Conservation (phyloP, 2,888 invertebrate species). For the Eutolmus rufibarbis region DNA sequence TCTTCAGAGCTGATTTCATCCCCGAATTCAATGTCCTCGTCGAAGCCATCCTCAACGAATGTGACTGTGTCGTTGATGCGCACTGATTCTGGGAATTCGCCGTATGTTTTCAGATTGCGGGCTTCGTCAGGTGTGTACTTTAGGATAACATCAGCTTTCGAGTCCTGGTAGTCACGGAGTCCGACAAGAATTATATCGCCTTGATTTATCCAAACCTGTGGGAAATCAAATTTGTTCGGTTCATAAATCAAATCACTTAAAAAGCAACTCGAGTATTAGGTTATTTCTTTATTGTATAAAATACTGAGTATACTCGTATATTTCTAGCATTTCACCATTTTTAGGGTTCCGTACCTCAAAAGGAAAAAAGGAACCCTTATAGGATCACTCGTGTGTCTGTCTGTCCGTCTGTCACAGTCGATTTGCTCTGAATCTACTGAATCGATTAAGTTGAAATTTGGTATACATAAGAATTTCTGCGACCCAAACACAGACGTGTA, state of each 20-base stretch:
- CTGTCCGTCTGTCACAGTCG: too few species aligned
- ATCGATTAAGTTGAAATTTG: too few species aligned
- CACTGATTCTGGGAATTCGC: conserved; percentile 98
- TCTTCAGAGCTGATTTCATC: conserved; percentile 93
- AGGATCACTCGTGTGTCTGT: too few species aligned
- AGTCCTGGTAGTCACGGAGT: conserved; percentile 95
- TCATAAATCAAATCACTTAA: not conserved
- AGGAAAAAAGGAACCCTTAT: too few species aligned
- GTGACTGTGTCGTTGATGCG: conserved; percentile 97
- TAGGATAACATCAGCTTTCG: conserved; percentile 97
- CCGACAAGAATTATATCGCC: conserved; percentile 98
- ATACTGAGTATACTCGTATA: too few species aligned
- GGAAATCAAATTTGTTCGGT: not conserved
- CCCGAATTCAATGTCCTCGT: conserved; percentile 96
- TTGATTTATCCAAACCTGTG: conserved; percentile 94
- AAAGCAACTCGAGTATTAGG: not conserved
- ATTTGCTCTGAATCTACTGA: too few species aligned
- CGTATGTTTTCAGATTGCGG: conserved; percentile 97
- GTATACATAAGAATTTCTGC: too few species aligned
- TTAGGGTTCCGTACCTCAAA: too few species aligned
- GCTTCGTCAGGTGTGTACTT: conserved; percentile 99
- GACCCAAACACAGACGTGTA: too few species aligned
- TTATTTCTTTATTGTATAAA: too few species aligned
- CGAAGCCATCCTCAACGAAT: conserved; percentile 92
- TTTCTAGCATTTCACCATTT: too few species aligned